A percentile compares a stretch with the other conserved stretches of the same genome.
phyloP scores from a whole-genome alignment of 2,113 vertebrate genomes.

The Pelvicachromis taeniatus region DNA sequence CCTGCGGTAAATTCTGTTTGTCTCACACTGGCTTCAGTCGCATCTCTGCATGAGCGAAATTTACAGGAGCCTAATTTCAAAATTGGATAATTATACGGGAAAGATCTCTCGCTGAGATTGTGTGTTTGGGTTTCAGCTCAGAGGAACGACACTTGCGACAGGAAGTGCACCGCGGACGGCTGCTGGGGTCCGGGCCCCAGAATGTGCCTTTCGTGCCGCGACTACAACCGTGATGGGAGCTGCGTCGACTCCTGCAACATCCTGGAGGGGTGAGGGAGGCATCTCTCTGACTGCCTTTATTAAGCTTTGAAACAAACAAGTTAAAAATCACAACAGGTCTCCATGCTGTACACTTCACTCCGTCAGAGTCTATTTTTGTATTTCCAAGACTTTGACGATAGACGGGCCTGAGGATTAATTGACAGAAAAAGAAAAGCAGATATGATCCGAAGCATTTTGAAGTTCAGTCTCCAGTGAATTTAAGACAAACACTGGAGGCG shows the following conservation, averaged over 20 bases:
- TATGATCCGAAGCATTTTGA: conserved; percentile 16
- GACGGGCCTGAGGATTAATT: neutral
- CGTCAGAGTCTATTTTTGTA: conserved; percentile 24
- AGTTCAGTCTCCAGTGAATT: conserved; percentile 1
- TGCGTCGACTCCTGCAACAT: conserved; percentile 88
- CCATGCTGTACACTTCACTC: neutral
- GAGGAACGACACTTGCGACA: conserved; percentile 76
- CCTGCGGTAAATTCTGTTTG: conserved; percentile 56
- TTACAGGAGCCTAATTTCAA: neutral
- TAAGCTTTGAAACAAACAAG: conserved; percentile 3
- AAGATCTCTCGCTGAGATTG: conserved; percentile 7
- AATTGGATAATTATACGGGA: neutral
- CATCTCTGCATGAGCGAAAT: neutral
- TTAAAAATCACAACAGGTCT: neutral
- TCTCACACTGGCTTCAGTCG: neutral
- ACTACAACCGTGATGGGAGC: conserved; percentile 76
- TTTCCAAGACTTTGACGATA: conserved; percentile 24
- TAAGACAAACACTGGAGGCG: conserved; percentile 31
- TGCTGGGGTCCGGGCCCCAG: conserved; percentile 90
- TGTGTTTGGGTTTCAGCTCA: conserved; percentile 47
- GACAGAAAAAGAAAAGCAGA: neutral
- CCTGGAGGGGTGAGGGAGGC: conserved; percentile 79
- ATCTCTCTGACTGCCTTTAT: neutral
- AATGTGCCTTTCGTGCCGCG: conserved; percentile 84
- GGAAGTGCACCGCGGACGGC: conserved; percentile 79